phyloP scores from a whole-genome alignment of 2,888 invertebrate species.

The Acleris laterana region DNA sequence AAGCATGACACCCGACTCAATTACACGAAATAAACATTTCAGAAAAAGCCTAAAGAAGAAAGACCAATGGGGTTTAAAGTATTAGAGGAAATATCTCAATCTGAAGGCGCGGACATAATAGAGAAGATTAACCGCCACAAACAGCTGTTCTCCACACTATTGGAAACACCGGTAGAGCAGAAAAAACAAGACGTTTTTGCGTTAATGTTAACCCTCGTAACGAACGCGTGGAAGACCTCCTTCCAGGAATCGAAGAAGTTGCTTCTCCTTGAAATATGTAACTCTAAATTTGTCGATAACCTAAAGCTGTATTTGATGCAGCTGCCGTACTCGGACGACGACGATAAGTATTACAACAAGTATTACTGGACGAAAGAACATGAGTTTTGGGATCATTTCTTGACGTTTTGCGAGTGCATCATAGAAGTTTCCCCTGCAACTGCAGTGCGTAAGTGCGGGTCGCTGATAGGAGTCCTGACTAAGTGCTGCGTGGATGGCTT shows the following conservation, averaged over 20 bases:
- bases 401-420: slow-evolving; percentile 63
- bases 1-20: background rate
- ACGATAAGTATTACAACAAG: slow-evolving; percentile 45
- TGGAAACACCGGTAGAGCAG: slow-evolving; percentile 53
- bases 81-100: slow-evolving; percentile 59
- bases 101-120: slow-evolving; percentile 62
- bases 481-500: slow-evolving; percentile 59
- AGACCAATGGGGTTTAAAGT: slow-evolving; percentile 51
- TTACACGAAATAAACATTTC: background rate
- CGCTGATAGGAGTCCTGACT: slow-evolving; percentile 59
- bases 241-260: slow-evolving; percentile 64
- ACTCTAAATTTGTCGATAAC: slow-evolving; percentile 59
- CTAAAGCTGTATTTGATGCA: slow-evolving; percentile 64
- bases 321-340: slow-evolving; percentile 55
- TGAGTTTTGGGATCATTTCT: slow-evolving; percentile 67
- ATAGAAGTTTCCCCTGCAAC: slow-evolving; percentile 62
- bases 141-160: slow-evolving; percentile 58
- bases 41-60: slow-evolving; percentile 1
- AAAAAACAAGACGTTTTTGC: slow-evolving; percentile 60
- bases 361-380: slow-evolving; percentile 65
- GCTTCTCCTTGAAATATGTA: slow-evolving; percentile 62
- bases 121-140: slow-evolving; percentile 57
- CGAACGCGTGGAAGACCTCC: slow-evolving; percentile 63
- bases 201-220: slow-evolving; percentile 66
- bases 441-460: slow-evolving; percentile 61